Conservation (phyloP, 2,888 invertebrate genomes). For the Rhodophaea formosa region DNA sequence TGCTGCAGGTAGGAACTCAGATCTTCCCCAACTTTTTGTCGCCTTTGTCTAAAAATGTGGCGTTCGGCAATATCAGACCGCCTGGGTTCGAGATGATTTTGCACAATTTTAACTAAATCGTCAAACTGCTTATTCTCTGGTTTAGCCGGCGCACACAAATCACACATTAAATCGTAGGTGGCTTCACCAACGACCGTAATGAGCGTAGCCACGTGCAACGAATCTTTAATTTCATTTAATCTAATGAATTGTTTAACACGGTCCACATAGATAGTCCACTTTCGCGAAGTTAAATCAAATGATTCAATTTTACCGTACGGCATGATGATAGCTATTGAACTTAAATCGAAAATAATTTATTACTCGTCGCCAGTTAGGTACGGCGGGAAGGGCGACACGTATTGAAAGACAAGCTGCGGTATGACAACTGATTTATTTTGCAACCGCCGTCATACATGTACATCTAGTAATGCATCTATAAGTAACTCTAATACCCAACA, state of each 20-base stretch:
- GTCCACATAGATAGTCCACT: conserved; percentile 30
- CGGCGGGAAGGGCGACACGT: too few species aligned
- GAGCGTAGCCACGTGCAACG: conserved; percentile 31
- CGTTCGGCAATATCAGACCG: conserved; percentile 32
- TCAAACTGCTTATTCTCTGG: conserved; percentile 28
- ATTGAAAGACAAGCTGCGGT: too few species aligned
- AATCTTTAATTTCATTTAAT: conserved; percentile 27
- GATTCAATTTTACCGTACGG: conserved; percentile 30
- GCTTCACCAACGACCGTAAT: conserved; percentile 32
- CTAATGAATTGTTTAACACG: conserved; percentile 30
- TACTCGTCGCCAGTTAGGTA: too few species aligned
- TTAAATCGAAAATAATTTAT: too few species aligned
- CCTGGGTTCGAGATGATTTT: conserved; percentile 29
- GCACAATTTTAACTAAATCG: conserved; percentile 22
- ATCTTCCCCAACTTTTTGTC: conserved; percentile 26
- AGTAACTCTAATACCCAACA: too few species aligned
- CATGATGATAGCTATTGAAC: too few species aligned
- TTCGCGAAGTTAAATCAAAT: conserved; percentile 23
- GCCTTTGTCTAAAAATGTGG: conserved; percentile 29
- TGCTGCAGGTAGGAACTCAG: conserved; percentile 27
- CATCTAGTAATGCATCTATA: too few species aligned
- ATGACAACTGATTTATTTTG: too few species aligned
- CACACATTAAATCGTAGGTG: conserved; percentile 32
- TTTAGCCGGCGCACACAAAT: conserved; percentile 27
- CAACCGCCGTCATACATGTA: too few species aligned